phyloP scores from a whole-genome alignment of 2,888 invertebrate genomes.

The Miltochrista miniata region DNA sequence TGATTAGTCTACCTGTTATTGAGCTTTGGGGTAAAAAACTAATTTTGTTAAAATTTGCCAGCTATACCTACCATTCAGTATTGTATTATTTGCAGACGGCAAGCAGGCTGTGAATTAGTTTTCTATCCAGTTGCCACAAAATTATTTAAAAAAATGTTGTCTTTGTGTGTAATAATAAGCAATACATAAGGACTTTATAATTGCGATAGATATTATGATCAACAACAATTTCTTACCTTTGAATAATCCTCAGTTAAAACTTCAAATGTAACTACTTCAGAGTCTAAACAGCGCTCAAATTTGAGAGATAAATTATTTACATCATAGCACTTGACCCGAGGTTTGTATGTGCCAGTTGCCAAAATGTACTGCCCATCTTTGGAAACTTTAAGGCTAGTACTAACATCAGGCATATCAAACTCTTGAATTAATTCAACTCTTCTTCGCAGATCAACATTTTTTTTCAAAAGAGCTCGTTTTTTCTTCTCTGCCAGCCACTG shows the following conservation, averaged over 20 bases:
- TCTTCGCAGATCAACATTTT: conserved; percentile 94
- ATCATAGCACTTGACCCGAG: conserved; percentile 97
- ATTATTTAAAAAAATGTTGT: too few relatives aligned
- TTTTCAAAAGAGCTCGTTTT: conserved; percentile 91
- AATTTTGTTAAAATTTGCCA: too few relatives aligned
- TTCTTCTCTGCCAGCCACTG: conserved; percentile 95
- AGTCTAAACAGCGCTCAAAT: conserved; percentile 98
- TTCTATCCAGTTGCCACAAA: too few relatives aligned
- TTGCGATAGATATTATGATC: too few relatives aligned
- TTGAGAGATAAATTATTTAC: conserved; percentile 97
- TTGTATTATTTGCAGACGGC: too few relatives aligned
- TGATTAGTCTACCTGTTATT: too few relatives aligned
- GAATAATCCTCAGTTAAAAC: conserved; percentile 97
- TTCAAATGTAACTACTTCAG: conserved; percentile 97
- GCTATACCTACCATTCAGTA: too few relatives aligned
- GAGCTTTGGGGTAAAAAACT: too few relatives aligned
- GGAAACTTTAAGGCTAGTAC: conserved; percentile 92
- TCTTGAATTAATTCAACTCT: conserved; percentile 99
- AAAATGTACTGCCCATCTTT: conserved; percentile 96
- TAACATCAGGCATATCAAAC: conserved; percentile 99
- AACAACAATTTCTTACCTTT: conserved; percentile 85
- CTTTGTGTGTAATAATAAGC: too few relatives aligned
- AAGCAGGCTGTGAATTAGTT: too few relatives aligned
- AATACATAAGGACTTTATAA: too few relatives aligned
- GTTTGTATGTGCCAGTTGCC: conserved; percentile 98